These are phyloP conservation scores for Aphis craccivora DNA, from an alignment of 1,140 invertebrate species.

Conservation along the genomic window DNA sequence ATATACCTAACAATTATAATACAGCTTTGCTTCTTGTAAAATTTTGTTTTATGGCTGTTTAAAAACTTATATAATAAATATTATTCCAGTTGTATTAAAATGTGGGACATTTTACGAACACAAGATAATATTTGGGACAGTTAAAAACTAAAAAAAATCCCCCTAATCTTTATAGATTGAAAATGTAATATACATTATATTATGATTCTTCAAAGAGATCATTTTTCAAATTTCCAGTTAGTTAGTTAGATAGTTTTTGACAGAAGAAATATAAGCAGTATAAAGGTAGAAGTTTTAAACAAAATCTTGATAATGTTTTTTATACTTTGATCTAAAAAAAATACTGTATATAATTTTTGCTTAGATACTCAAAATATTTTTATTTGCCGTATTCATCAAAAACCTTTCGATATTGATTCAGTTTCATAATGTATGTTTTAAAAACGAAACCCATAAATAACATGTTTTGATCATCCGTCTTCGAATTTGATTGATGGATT, in stretches of 20 bases:
- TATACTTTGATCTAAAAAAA: neutral
- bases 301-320: neutral
- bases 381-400: neutral
- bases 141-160: neutral
- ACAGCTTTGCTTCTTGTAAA: neutral
- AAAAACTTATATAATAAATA: neutral
- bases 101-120: neutral
- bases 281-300: neutral
- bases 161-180: neutral
- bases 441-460: slow-evolving; percentile 16
- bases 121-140: neutral
- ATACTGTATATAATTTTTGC: neutral
- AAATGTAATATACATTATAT: neutral
- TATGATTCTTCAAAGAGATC: neutral
- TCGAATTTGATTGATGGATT: slow-evolving; percentile 43
- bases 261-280: neutral
- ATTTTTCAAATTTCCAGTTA: neutral
- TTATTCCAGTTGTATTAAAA: neutral
- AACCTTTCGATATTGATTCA: neutral
- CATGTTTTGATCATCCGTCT: slow-evolving; percentile 9
- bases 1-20: too few relatives aligned
- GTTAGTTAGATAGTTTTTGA: neutral
- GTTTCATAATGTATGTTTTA: slow-evolving; percentile 6
- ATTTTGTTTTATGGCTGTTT: neutral
- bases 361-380: slow-evolving; percentile 14